Evolutionary conservation across 2,888 invertebrate species (phyloP).

Genomic region (Carabus problematicus): DNA sequence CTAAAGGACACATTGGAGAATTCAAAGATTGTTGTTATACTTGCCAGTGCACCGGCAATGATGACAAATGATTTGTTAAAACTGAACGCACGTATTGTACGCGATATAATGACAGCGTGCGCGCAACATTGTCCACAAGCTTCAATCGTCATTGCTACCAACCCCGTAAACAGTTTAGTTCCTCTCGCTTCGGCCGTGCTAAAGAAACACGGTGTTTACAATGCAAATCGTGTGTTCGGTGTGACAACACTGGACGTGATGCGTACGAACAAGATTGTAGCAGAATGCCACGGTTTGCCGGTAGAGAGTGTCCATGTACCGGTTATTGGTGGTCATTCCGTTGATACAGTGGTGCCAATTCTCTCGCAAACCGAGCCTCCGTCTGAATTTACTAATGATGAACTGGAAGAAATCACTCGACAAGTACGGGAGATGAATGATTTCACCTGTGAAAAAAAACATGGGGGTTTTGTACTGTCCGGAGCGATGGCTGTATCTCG

Average conservation of each 20-base stretch:
- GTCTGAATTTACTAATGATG: slow-evolving; percentile 53
- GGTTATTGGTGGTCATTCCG: slow-evolving; percentile 79
- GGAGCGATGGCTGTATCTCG: slow-evolving; percentile 69
- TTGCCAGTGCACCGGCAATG: slow-evolving; percentile 50
- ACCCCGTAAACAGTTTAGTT: slow-evolving; percentile 72
- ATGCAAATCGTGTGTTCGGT: slow-evolving; percentile 73
- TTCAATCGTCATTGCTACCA: slow-evolving; percentile 59
- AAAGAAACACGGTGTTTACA: slow-evolving; percentile 68
- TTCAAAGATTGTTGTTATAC: slow-evolving; percentile 51
- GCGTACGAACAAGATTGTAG: slow-evolving; percentile 77
- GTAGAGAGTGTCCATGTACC: slow-evolving; percentile 74
- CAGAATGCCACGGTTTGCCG: slow-evolving; percentile 68
- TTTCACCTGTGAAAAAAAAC: slow-evolving; percentile 60
- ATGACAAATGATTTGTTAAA: slow-evolving; percentile 51
- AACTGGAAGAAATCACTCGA: slow-evolving; percentile 53
- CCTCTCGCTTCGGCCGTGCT: slow-evolving; percentile 73
- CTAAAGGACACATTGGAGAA: slow-evolving; percentile 52
- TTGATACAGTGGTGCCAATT: slow-evolving; percentile 77
- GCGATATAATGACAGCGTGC: slow-evolving; percentile 50
- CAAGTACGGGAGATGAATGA: slow-evolving; percentile 57
- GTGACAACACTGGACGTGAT: slow-evolving; percentile 77
- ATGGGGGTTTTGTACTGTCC: slow-evolving; percentile 55
- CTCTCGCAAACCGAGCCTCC: slow-evolving; percentile 72
- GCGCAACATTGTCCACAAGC: slow-evolving; percentile 54
- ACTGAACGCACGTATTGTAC: slow-evolving; percentile 52